Evolutionary conservation across 2,113 vertebrate genomes (phyloP).

Genomic region (Typhlomys cinereus): DNA sequence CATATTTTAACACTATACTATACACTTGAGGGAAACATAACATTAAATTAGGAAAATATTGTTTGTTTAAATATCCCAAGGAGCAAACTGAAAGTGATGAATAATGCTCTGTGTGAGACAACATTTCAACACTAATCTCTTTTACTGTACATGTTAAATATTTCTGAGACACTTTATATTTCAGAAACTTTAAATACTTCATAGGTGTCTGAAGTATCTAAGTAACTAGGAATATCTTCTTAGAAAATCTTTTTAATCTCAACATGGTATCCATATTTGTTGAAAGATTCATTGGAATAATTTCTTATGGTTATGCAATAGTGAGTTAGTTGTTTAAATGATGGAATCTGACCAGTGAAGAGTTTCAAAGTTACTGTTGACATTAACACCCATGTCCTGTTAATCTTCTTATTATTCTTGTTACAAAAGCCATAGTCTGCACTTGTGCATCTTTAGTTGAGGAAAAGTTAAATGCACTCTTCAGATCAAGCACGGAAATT

Average conservation of each 20-base stretch:
- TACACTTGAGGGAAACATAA: not conserved
- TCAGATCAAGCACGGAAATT: not conserved
- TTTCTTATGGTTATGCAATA: not conserved
- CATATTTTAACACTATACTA: not conserved
- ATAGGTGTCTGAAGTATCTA: too few species aligned
- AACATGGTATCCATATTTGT: not conserved
- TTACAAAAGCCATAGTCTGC: not conserved
- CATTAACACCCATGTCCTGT: not conserved
- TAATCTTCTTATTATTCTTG: not conserved
- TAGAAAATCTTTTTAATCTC: not conserved
- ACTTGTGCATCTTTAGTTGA: not conserved
- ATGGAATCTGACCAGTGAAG: not conserved
- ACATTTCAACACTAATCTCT: not conserved
- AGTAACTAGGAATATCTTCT: not conserved
- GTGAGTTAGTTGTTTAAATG: not conserved
- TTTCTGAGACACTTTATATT: not conserved
- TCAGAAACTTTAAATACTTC: conserved; percentile 10
- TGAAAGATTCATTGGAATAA: not conserved
- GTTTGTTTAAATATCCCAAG: not conserved
- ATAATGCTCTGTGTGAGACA: not conserved
- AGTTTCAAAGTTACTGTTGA: not conserved
- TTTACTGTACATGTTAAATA: not conserved
- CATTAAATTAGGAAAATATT: not conserved
- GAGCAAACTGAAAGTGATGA: not conserved
- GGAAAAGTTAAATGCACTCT: conserved; percentile 6